Base-by-base conservation (phyloP, 2,113 vertebrate species). In the Mustela lutreola region DNA sequence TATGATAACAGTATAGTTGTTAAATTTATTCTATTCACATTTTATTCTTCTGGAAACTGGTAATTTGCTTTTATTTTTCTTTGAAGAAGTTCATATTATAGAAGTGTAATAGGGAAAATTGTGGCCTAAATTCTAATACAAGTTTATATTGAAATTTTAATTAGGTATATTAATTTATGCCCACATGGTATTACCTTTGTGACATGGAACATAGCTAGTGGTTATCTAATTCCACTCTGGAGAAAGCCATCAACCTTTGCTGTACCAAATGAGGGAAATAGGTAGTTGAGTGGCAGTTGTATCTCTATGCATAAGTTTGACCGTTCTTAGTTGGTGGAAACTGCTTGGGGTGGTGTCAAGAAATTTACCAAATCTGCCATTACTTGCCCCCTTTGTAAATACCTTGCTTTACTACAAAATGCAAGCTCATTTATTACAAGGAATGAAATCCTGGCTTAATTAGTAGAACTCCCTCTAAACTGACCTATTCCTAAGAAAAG, bases 21-120 rank as follows among this genome's bases (percentile, higher is more conserved):
- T 98, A 98, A 98, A 98, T 98, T 97, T 98, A 96, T 98, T 97
- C 92, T 98, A 97, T 98, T 98, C 95, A 89, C 45, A 95, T 97
- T 98, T 97, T 97, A 56, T 97, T 98, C 60, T 97, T 92, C 22
- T 96, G 87, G 78, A 98, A 98, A 98, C 26, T 81, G 96, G 96
- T 90, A 94, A 97, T 96, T 91, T 97, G 90, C 97, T 97, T 98
- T 98, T 97, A 97, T 97, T 98, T 97, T 97, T 87, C 93, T 97
- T 58, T 31, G 96, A 98, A 98, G 92, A 89, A 71, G 8, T 84
- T 98, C 79, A 83, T 31, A 88, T 92, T 80, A 96, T n/a, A 83
- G 33, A 95, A 97, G 94, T 97, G 33, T 88, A 94, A 94, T 97
- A 96, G 91, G 28, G 42, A 97, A 96, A 98, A 91, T 75, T 92